Evolutionary conservation across 2,888 invertebrate species (phyloP).

Genomic region (Tiliacea aurago): DNA sequence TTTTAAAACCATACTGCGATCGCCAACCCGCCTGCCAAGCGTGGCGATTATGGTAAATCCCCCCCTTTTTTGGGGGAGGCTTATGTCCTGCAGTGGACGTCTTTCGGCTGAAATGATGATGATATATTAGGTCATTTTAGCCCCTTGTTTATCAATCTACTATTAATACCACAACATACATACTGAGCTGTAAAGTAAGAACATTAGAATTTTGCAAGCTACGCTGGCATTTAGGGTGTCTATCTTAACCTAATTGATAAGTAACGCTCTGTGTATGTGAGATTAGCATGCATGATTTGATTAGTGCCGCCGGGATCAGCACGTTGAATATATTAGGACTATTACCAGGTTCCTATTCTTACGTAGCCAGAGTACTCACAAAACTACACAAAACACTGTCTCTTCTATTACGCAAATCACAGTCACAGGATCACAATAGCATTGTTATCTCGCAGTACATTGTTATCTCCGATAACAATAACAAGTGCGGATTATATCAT

Average conservation of each 20-base stretch:
- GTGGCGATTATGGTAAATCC: too few relatives aligned
- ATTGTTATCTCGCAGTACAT: too few relatives aligned
- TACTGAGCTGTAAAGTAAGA: not conserved
- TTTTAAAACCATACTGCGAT: too few relatives aligned
- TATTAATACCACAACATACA: not conserved
- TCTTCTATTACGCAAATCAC: conserved; percentile 16
- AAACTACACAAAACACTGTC: not conserved
- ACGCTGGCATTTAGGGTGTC: not conserved
- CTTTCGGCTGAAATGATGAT: too few relatives aligned
- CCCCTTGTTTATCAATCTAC: too few relatives aligned
- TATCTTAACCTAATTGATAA: not conserved
- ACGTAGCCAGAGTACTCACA: not conserved
- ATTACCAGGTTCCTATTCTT: not conserved
- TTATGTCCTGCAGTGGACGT: too few relatives aligned
- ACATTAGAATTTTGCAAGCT: not conserved
- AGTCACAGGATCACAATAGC: conserved; percentile 3
- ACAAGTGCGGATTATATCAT: conserved; percentile 63
- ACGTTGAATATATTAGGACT: not conserved
- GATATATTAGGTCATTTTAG: too few relatives aligned
- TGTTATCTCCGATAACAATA: conserved; percentile 41
- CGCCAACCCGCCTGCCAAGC: too few relatives aligned
- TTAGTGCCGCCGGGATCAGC: not conserved
- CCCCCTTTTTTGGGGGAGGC: too few relatives aligned
- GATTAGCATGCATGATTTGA: not conserved
- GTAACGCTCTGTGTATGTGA: not conserved